These are phyloP conservation scores for Pyxicephalus adspersus DNA, from an alignment of 2,113 vertebrate genomes.

Conservation along the genomic window DNA sequence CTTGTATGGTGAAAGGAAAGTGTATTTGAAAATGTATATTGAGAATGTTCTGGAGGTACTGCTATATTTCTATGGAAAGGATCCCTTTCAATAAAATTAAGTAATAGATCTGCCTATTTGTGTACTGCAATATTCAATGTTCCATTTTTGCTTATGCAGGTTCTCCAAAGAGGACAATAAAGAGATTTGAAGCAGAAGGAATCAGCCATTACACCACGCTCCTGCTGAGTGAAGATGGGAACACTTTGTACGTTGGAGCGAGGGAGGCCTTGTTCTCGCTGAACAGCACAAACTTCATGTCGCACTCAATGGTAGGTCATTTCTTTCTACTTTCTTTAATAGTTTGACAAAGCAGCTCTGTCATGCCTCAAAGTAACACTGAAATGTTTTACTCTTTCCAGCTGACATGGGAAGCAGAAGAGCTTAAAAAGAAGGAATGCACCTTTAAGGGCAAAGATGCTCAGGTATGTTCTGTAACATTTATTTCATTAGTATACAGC, in stretches of 20 bases:
- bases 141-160: slow-evolving; percentile 56
- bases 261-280: slow-evolving; percentile 84
- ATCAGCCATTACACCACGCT: slow-evolving; percentile 84
- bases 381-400: slow-evolving; percentile 60
- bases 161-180: slow-evolving; percentile 72
- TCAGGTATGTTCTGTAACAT: slow-evolving; percentile 74
- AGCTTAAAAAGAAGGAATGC: slow-evolving; percentile 86
- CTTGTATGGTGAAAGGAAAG: too few relatives aligned
- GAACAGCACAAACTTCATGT: slow-evolving; percentile 67
- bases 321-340: not conserved
- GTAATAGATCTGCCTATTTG: too few relatives aligned
- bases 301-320: not conserved
- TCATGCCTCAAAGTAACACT: not conserved
- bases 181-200: slow-evolving; percentile 73
- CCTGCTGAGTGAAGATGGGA: slow-evolving; percentile 82
- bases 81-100: too few relatives aligned
- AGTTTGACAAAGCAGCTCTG: not conserved
- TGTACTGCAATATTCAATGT: not conserved
- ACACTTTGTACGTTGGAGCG: slow-evolving; percentile 83
- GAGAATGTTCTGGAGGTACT: too few relatives aligned
- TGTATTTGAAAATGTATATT: too few relatives aligned
- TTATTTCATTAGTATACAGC: too few relatives aligned
- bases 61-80: too few relatives aligned
- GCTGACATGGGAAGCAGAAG: slow-evolving; percentile 86
- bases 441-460: slow-evolving; percentile 95